Percentiles rank a stretch among this genome's conserved stretches.
Conservation (phyloP, 2,113 vertebrate species). For the Leptobrachium leishanense region DNA sequence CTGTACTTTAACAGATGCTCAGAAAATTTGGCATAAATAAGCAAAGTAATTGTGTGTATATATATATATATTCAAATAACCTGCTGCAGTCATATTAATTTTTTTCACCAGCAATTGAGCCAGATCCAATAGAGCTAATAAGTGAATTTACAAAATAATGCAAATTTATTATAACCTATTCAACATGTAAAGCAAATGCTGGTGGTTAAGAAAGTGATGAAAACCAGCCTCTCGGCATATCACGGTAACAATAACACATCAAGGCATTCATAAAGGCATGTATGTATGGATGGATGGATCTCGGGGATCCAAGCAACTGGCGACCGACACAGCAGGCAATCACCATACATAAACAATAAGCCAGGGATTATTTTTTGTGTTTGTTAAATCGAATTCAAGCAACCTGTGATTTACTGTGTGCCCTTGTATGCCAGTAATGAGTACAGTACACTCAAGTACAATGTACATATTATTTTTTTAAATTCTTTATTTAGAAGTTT, state of each 20-base stretch:
- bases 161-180: neutral
- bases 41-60: too few species aligned
- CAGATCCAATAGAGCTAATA: too few species aligned
- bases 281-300: too few species aligned
- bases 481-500: too few species aligned
- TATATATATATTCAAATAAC: too few species aligned
- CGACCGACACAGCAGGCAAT: neutral
- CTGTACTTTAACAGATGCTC: too few species aligned
- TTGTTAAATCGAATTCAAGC: neutral
- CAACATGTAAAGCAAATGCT: neutral
- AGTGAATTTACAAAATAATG: too few species aligned
- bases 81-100: too few species aligned
- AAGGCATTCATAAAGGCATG: neutral
- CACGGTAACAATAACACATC: neutral
- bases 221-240: neutral
- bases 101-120: too few species aligned
- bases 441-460: too few species aligned
- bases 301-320: neutral
- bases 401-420: neutral
- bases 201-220: neutral
- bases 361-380: neutral
- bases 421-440: neutral
- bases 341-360: neutral
- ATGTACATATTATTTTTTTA: too few species aligned
- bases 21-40: too few species aligned